phyloP scores from a whole-genome alignment of 2,888 invertebrate genomes.

The Chouioia cunea region DNA sequence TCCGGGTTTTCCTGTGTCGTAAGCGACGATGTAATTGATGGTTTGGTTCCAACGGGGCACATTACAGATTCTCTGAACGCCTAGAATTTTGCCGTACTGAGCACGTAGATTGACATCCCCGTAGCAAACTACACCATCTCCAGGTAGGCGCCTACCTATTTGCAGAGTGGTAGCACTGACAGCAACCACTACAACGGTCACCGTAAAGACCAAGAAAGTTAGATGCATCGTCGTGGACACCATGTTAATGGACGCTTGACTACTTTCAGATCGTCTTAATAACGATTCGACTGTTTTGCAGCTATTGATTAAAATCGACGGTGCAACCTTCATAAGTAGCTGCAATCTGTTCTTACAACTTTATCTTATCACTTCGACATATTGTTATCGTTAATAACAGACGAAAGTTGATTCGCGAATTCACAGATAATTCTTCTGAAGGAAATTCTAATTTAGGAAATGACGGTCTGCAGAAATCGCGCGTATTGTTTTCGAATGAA shows the following conservation, averaged over 20 bases:
- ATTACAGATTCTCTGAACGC: conserved; percentile 23
- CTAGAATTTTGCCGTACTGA: conserved; percentile 1
- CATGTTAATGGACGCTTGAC: neutral
- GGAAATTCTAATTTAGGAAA: no score
- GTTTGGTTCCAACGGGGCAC: conserved; percentile 11
- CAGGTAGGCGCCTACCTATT: conserved; percentile 22
- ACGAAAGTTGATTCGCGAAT: no score
- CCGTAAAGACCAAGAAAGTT: neutral
- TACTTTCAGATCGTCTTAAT: no score
- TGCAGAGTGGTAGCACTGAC: conserved; percentile 11
- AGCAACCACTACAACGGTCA: neutral
- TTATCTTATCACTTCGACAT: no score
- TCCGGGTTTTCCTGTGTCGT: conserved; percentile 13
- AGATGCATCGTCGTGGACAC: neutral
- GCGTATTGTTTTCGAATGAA: no score
- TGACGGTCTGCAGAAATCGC: no score
- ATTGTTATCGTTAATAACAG: no score
- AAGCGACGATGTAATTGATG: conserved; percentile 40
- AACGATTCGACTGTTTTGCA: no score
- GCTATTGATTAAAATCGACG: no score
- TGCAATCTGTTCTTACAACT: no score
- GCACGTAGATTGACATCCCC: conserved; percentile 23
- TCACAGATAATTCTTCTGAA: no score
- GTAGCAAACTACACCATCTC: conserved; percentile 30
- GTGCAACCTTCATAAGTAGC: no score